Conservation (phyloP, 2,797 vertebrate species). For the Xiphophorus birchmanni region DNA sequence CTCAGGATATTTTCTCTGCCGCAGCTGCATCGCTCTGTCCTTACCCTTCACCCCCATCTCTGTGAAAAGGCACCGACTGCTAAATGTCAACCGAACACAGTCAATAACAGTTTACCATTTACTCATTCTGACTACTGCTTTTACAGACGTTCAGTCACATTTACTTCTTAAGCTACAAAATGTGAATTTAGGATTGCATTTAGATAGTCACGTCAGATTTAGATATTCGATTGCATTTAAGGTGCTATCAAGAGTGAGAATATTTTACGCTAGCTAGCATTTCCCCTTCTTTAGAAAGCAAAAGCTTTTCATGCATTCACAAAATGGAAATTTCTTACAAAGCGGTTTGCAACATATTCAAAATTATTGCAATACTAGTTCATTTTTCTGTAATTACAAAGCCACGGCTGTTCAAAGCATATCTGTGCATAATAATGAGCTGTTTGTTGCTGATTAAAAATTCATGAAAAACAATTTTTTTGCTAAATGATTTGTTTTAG, state of each 20-base stretch:
- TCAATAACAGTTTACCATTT: conserved; percentile 22
- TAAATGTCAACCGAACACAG: conserved; percentile 59
- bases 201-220: neutral
- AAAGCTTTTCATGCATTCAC: conserved; percentile 9
- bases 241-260: conserved; percentile 22
- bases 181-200: conserved; percentile 16
- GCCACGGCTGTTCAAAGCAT: conserved; percentile 23
- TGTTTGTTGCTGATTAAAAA: conserved; percentile 41
- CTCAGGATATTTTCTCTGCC: conserved; percentile 48
- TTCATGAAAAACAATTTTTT: conserved; percentile 27
- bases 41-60: conserved; percentile 23
- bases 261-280: neutral
- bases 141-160: conserved; percentile 26
- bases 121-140: conserved; percentile 15
- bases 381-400: conserved; percentile 35
- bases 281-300: conserved; percentile 15
- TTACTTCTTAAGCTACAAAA: conserved; percentile 2
- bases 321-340: conserved; percentile 25
- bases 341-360: conserved; percentile 19
- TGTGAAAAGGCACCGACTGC: conserved; percentile 25
- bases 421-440: conserved; percentile 52
- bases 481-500: conserved; percentile 19
- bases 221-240: conserved; percentile 19
- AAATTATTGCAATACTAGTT: conserved; percentile 33
- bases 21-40: conserved; percentile 23